These are phyloP conservation scores for Popillia japonica DNA, from an alignment of 1,140 invertebrate genomes.

Conservation along the genomic window DNA sequence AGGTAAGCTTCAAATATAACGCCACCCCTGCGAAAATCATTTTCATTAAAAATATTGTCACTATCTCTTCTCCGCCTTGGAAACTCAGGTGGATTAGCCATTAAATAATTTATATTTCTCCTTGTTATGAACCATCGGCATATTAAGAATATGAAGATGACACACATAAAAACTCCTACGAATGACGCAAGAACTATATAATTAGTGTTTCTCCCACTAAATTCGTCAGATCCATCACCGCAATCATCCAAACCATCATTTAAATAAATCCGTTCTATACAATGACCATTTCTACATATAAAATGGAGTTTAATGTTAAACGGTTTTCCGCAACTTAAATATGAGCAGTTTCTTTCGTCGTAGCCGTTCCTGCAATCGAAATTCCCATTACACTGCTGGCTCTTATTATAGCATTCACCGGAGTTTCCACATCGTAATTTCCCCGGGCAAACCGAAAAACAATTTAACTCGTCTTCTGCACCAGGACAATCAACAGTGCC, in stretches of 20 bases:
- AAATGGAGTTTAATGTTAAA: conserved; percentile 27
- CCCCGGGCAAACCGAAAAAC: conserved; percentile 42
- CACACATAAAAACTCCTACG: conserved; percentile 17
- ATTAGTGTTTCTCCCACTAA: background rate
- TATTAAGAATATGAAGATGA: conserved; percentile 38
- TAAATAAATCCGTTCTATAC: background rate
- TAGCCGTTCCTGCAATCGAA: conserved; percentile 43
- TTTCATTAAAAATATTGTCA: background rate
- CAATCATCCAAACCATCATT: conserved; percentile 36
- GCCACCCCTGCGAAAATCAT: conserved; percentile 39
- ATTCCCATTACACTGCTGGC: conserved; percentile 44
- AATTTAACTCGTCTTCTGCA: conserved; percentile 47
- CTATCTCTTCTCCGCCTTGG: conserved; percentile 34
- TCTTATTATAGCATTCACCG: conserved; percentile 39
- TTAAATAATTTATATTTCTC: conserved; percentile 39
- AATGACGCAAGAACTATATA: conserved; percentile 10
- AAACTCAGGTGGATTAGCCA: conserved; percentile 45
- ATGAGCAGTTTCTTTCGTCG: conserved; percentile 45
- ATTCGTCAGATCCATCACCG: conserved; percentile 34
- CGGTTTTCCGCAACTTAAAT: background rate
- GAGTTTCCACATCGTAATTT: conserved; percentile 42
- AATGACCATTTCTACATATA: conserved; percentile 19
- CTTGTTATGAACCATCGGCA: conserved; percentile 40
- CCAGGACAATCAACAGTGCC: conserved; percentile 44
- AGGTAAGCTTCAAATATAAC: conserved; percentile 41